Conservation (phyloP, 1,140 invertebrate genomes). For the Ooceraea biroi region DNA sequence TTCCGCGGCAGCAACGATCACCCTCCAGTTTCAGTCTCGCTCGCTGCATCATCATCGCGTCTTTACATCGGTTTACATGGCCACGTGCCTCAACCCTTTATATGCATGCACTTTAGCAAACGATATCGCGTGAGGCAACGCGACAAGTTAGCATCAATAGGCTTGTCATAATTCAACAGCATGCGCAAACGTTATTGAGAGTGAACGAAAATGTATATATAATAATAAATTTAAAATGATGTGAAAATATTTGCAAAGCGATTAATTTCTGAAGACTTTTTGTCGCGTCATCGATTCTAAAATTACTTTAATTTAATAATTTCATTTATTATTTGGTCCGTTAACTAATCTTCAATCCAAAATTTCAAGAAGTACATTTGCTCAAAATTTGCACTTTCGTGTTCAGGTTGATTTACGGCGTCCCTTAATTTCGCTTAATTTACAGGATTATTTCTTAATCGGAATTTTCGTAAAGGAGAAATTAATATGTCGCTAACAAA, state of each 20-base stretch:
- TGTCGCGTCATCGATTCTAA: no score
- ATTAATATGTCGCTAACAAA: slow-evolving; percentile 10
- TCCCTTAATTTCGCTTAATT: neutral
- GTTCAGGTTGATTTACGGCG: neutral
- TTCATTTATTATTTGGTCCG: neutral
- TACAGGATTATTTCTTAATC: neutral
- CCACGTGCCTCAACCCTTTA: slow-evolving; percentile 8
- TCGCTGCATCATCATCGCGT: neutral
- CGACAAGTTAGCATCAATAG: slow-evolving; percentile 21
- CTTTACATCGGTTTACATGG: slow-evolving; percentile 33
- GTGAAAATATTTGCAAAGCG: no score
- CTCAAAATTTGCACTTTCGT: neutral
- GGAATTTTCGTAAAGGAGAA: neutral
- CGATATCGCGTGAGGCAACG: slow-evolving; percentile 4
- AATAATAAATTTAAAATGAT: no score
- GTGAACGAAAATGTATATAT: no score
- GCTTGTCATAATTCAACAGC: no score
- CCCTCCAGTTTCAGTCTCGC: neutral
- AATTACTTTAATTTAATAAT: neutral
- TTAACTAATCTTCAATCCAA: neutral
- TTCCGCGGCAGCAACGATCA: slow-evolving; percentile 1
- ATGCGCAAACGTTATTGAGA: no score
- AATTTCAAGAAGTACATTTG: neutral
- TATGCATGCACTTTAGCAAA: slow-evolving; percentile 29
- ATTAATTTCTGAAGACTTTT: no score